Percentiles rank a stretch among this genome's conserved stretches.
Evolutionary conservation across 2,888 invertebrate species (phyloP).

Genomic region (Troilus luridus): DNA sequence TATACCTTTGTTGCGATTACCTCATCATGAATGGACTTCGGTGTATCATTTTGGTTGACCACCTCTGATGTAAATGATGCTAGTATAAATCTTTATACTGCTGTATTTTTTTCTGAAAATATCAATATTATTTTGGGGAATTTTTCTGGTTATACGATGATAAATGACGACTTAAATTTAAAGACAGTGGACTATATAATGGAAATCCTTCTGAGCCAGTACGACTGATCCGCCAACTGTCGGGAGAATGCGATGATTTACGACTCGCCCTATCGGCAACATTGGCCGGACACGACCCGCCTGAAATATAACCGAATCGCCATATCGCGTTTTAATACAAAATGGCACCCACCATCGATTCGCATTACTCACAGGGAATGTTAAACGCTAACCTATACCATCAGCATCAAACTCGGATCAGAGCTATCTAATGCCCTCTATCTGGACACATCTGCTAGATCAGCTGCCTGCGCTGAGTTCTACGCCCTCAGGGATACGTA

Average conservation of each 20-base stretch:
- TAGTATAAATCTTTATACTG: no score
- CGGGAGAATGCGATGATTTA: neutral
- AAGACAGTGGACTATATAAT: neutral
- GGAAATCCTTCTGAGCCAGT: neutral
- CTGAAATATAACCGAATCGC: slow-evolving; percentile 28
- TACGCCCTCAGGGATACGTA: neutral
- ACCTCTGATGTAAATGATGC: no score
- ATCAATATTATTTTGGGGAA: no score
- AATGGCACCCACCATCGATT: neutral
- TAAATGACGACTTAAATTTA: neutral
- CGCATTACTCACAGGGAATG: neutral
- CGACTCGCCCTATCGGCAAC: neutral
- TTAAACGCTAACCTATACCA: neutral
- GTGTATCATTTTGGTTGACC: no score
- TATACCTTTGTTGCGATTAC: no score
- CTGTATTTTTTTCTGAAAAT: no score
- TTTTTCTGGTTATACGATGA: neutral
- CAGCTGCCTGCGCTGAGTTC: neutral
- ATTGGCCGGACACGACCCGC: neutral
- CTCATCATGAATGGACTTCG: no score
- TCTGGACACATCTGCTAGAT: neutral
- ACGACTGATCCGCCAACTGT: neutral
- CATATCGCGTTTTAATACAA: slow-evolving; percentile 6
- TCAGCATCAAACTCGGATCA: neutral
- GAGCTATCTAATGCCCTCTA: neutral